Evolutionary conservation across 1,140 invertebrate genomes (phyloP).

Genomic region (Drosophila cardini): DNA sequence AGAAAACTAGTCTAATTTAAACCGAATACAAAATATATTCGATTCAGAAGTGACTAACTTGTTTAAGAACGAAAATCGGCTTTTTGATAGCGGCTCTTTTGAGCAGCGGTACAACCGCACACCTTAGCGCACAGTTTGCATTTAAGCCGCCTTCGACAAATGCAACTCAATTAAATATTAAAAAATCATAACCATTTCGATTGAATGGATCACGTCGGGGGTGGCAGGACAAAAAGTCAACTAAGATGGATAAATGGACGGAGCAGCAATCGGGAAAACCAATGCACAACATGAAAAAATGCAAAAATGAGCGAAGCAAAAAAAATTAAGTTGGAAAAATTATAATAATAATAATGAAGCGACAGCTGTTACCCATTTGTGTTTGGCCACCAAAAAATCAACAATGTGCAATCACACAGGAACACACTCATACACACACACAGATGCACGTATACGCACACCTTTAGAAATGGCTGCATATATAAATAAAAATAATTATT

Average conservation of each 20-base stretch:
- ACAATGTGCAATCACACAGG: constrained; percentile 55
- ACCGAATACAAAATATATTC: too few species aligned
- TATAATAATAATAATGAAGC: constrained; percentile 62
- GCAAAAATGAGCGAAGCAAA: constrained; percentile 1
- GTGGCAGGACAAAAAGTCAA: constrained; percentile 24
- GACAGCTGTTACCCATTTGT: constrained; percentile 70
- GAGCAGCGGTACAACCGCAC: constrained; percentile 57
- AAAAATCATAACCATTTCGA: constrained; percentile 75
- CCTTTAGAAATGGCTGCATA: constrained; percentile 31
- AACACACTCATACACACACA: constrained; percentile 22
- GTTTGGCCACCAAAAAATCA: constrained; percentile 80
- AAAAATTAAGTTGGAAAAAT: constrained; percentile 21
- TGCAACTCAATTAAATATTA: constrained; percentile 82
- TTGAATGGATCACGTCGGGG: constrained; percentile 7
- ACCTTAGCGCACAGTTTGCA: constrained; percentile 74
- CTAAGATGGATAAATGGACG: constrained; percentile 61
- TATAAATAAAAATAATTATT: constrained; percentile 69
- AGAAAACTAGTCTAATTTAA: too few species aligned
- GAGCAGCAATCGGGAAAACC: constrained; percentile 18
- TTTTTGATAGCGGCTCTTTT: neutral
- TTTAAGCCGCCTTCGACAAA: constrained; percentile 63
- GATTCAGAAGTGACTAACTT: too few species aligned
- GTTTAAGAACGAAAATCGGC: neutral
- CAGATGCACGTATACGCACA: neutral
- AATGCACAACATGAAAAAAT: constrained; percentile 14